Evolutionary conservation across 2,888 invertebrate species (phyloP).

Genomic region (Tenthredo scrophulariae): DNA sequence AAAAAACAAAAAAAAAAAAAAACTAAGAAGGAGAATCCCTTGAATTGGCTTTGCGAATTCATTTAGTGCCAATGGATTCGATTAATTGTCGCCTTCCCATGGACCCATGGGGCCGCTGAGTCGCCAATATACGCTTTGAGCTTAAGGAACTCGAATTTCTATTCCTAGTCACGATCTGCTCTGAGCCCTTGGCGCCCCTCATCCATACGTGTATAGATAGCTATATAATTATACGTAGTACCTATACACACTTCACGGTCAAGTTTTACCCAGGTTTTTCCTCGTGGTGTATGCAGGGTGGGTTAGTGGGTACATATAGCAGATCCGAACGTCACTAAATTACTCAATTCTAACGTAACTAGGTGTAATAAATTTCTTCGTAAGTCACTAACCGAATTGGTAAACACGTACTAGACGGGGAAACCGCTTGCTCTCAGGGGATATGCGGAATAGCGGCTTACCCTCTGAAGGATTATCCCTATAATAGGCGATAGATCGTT

Average conservation of each 20-base stretch:
- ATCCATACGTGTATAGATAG: not conserved
- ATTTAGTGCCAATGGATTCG: not conserved
- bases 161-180: constrained; percentile 54
- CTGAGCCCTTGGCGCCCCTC: constrained; percentile 27
- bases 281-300: not conserved
- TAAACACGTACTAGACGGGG: constrained; percentile 39
- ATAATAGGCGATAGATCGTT: constrained; percentile 19
- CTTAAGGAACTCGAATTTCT: constrained; percentile 40
- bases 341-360: constrained; percentile 45
- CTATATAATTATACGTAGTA: constrained; percentile 4
- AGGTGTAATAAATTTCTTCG: constrained; percentile 12
- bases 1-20: not conserved
- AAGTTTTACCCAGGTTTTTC: not conserved
- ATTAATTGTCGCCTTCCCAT: constrained; percentile 3
- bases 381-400: constrained; percentile 43
- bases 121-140: constrained; percentile 22
- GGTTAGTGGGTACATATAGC: not conserved
- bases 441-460: not conserved
- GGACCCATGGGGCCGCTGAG: not conserved
- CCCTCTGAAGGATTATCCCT: constrained; percentile 9
- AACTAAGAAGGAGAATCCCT: not conserved
- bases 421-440: not conserved
- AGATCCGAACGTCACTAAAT: constrained; percentile 5
- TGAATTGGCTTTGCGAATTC: not conserved
- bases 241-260: not conserved